Conservation (phyloP, 2,797 vertebrate genomes). For the Rhabdomys pumilio region DNA sequence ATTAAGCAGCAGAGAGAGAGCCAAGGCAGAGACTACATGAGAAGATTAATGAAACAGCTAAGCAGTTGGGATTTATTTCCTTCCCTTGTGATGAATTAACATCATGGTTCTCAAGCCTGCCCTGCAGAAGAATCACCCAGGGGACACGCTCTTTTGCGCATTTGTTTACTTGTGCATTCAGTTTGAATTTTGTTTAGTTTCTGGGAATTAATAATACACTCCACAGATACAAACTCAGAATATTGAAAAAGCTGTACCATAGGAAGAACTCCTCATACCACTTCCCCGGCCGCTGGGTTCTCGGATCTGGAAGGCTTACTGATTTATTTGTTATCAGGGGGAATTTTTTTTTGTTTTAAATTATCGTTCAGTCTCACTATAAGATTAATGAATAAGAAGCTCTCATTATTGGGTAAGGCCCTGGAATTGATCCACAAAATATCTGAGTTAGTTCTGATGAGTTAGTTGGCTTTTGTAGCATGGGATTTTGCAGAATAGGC, state of each 20-base stretch:
- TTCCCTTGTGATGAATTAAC: constrained; percentile 51
- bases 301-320: neutral
- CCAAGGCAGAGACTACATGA: neutral
- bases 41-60: neutral
- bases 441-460: neutral
- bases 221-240: neutral
- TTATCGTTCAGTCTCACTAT: neutral
- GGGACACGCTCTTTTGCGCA: constrained; percentile 23
- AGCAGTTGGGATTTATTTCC: constrained; percentile 59
- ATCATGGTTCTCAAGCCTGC: constrained; percentile 33
- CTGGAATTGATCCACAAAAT: neutral
- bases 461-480: neutral
- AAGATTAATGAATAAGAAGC: neutral
- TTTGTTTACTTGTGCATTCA: constrained; percentile 61
- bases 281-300: neutral
- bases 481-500: neutral
- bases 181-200: constrained; percentile 61
- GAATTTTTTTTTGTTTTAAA: neutral
- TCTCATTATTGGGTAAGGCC: neutral
- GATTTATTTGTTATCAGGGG: neutral
- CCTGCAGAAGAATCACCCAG: constrained; percentile 2
- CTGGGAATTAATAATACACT: constrained; percentile 40
- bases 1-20: neutral
- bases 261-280: neutral
- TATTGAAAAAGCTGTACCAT: neutral